phyloP scores from a whole-genome alignment of 2,888 invertebrate species.

The Epinotia brunnichana region DNA sequence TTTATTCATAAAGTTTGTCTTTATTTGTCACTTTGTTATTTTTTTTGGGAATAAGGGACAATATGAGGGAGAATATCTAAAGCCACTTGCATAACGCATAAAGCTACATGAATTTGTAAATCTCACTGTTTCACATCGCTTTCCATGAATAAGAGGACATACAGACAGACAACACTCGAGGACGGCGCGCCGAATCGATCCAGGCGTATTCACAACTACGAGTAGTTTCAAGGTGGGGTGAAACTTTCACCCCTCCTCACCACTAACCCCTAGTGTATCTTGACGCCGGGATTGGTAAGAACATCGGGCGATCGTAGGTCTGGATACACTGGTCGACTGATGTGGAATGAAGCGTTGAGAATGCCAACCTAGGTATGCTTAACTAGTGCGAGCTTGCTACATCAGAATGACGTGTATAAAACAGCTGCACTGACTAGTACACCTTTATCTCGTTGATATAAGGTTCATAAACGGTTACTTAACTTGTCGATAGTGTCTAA shows the following conservation, averaged over 20 bases:
- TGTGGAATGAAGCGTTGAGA: background rate
- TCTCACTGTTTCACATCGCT: background rate
- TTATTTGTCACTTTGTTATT: no score
- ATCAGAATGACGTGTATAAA: background rate
- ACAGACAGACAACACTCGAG: constrained; percentile 21
- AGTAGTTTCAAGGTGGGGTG: background rate
- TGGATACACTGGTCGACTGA: background rate
- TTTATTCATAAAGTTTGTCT: no score
- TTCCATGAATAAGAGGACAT: background rate
- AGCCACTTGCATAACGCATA: background rate
- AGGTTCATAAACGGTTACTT: background rate
- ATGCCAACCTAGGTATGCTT: background rate
- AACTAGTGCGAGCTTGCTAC: background rate
- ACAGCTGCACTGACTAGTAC: background rate
- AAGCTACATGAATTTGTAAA: background rate
- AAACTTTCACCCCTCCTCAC: background rate
- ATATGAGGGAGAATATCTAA: no score
- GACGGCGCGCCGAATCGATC: constrained; percentile 35
- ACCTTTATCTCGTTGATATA: background rate
- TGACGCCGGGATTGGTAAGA: background rate
- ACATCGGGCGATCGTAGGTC: background rate
- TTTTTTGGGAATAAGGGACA: no score
- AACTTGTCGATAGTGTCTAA: background rate
- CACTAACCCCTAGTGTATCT: background rate
- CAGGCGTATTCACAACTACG: constrained; percentile 11